Base-by-base conservation (phyloP, 2,888 invertebrate genomes). In the Hypsopygia costalis region DNA sequence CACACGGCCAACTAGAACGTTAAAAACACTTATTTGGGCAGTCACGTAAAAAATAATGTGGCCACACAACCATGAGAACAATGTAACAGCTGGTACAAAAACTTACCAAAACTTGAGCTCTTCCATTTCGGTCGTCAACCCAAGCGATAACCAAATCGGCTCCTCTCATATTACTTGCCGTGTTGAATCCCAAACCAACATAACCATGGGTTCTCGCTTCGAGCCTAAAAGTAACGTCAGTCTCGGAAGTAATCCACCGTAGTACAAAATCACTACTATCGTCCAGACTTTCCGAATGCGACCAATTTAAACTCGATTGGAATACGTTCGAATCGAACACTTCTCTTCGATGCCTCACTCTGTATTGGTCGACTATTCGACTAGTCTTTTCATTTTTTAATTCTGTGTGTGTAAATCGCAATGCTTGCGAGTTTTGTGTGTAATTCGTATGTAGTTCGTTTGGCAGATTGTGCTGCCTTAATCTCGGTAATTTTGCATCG, bases 61-160 rank as follows among this genome's bases (percentile, higher is more conserved):
- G n/a, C n/a, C 39, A 32, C 42, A 43, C 27, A 6, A 39, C 21
- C 53, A 54, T 63, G 52, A 47, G 57, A 65, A 62, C 37, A 51
- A 53, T 12, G 9, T 20, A 32, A 32, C 38, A 38, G 30, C 21
- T 38, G 32, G 1, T 9, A 30, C 38, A 16, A 28, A 48, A 63
- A 90, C 93, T 93, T 81, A 95, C 95, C 93, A 95, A 92, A 80
- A 95, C 92, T 81, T 94, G 93, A 59, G 94, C 94, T 82, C 79
- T 83, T 57, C 83, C 86, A 63, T 81, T 86, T 63, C 78, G 78
- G 70, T 94, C 93, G 83, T 95, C 94, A 56, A 97, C 94, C 97
- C 97, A 97, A 45, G 95, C 96, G 70, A 97, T 92, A 55, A 96
- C 93, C 83, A 97, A 92, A 90, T 97, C 97, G 44, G 95, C 93